Evolutionary conservation across 92 coral and sea anemone genomes (phyloP).

Genomic region (Micromussa lordhowensis): DNA sequence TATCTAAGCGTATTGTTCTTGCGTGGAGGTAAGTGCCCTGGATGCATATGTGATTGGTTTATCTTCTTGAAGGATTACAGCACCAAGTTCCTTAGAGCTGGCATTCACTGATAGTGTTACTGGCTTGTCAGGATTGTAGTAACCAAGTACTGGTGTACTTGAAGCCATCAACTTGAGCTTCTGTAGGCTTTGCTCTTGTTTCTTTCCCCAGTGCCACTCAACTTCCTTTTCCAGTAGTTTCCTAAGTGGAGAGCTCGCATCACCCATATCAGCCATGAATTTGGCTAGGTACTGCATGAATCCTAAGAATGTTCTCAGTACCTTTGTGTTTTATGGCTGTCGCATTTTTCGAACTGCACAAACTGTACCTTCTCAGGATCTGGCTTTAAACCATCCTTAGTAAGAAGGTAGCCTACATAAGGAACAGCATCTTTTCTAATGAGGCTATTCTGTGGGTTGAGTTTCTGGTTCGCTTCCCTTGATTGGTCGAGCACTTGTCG

Average conservation of each 20-base stretch:
- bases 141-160: slow-evolving; percentile 54
- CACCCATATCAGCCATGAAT: slow-evolving; percentile 58
- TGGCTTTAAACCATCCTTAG: slow-evolving; percentile 61
- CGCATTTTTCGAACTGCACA: slow-evolving; percentile 60
- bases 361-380: slow-evolving; percentile 67
- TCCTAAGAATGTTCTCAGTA: slow-evolving; percentile 66
- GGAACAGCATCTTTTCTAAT: slow-evolving; percentile 51
- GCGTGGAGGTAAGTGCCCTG: no score
- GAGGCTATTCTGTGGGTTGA: slow-evolving; percentile 64
- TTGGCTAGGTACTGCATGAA: slow-evolving; percentile 62
- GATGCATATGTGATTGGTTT: no score
- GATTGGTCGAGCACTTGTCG: slow-evolving; percentile 54
- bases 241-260: slow-evolving; percentile 64
- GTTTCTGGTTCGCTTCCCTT: slow-evolving; percentile 40
- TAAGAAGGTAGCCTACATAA: slow-evolving; percentile 61
- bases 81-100: not conserved
- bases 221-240: slow-evolving; percentile 35
- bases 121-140: not conserved
- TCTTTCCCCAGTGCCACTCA: slow-evolving; percentile 67
- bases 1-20: no score
- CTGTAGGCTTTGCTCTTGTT: slow-evolving; percentile 49
- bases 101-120: not conserved
- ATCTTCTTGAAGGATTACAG: not conserved
- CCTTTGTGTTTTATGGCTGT: slow-evolving; percentile 49
- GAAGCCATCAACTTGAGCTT: slow-evolving; percentile 49